phyloP scores from a whole-genome alignment of 2,888 invertebrate species.

The Gibbula magus region DNA sequence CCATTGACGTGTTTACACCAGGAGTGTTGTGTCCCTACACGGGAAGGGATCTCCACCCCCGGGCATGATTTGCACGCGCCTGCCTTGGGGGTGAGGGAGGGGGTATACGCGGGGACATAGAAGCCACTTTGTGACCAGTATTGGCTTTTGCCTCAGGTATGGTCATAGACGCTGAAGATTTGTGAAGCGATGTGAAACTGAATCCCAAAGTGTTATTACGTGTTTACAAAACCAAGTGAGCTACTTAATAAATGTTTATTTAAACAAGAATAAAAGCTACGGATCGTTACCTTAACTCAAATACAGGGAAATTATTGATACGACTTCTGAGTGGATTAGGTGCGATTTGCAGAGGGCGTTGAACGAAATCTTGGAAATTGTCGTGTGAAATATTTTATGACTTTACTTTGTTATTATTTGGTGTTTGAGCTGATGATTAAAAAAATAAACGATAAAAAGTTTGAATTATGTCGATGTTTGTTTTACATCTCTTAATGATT shows the following conservation, averaged over 20 bases:
- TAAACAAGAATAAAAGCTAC: background rate
- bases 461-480: too few relatives aligned
- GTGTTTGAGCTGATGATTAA: too few relatives aligned
- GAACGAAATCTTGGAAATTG: too few relatives aligned
- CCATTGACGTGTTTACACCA: slow-evolving; percentile 10
- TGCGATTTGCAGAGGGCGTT: too few relatives aligned
- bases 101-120: background rate
- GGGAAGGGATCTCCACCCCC: background rate
- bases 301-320: background rate
- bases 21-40: background rate
- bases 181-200: background rate
- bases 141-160: background rate
- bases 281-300: background rate
- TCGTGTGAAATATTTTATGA: too few relatives aligned
- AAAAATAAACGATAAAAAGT: too few relatives aligned
- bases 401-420: too few relatives aligned
- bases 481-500: too few relatives aligned
- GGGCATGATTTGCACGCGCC: background rate
- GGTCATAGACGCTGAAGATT: too few relatives aligned
- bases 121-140: background rate
- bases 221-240: background rate
- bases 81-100: background rate
- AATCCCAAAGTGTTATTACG: background rate
- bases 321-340: background rate
- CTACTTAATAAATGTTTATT: slow-evolving; percentile 4